Conservation (phyloP, 2,113 vertebrate genomes). For the Ceyx cyanopectus region DNA sequence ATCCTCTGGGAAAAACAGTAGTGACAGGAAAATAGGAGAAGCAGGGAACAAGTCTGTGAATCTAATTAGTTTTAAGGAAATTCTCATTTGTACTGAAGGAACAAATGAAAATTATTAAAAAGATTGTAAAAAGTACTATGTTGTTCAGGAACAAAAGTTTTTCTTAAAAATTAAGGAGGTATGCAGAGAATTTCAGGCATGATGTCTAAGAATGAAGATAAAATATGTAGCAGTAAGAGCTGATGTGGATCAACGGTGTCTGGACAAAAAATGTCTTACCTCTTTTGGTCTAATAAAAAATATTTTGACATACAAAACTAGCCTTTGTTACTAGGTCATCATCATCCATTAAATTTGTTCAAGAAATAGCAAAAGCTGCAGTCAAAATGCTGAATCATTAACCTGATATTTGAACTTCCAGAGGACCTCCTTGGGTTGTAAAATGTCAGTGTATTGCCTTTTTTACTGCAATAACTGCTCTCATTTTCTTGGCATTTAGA, state of each 20-base stretch:
- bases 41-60: background rate
- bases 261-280: background rate
- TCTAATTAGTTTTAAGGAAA: background rate
- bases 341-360: background rate
- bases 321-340: background rate
- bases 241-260: background rate
- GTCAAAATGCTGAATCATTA: background rate
- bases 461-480: background rate
- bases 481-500: background rate
- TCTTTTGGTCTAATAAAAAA: background rate
- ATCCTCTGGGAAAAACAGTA: background rate
- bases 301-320: background rate
- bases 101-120: background rate
- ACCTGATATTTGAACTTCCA: background rate
- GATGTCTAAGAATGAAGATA: background rate
- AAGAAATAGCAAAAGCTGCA: background rate
- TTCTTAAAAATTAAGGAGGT: background rate
- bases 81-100: background rate
- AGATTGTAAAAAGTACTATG: background rate
- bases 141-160: background rate
- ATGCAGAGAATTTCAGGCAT: background rate
- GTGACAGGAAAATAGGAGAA: background rate
- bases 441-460: background rate
- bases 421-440: background rate
- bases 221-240: background rate